Evolutionary conservation across 1,140 invertebrate genomes (phyloP), one percentile per base, ranked within the genome.

Genomic region (Pseudobourletiella spinata): DNA sequence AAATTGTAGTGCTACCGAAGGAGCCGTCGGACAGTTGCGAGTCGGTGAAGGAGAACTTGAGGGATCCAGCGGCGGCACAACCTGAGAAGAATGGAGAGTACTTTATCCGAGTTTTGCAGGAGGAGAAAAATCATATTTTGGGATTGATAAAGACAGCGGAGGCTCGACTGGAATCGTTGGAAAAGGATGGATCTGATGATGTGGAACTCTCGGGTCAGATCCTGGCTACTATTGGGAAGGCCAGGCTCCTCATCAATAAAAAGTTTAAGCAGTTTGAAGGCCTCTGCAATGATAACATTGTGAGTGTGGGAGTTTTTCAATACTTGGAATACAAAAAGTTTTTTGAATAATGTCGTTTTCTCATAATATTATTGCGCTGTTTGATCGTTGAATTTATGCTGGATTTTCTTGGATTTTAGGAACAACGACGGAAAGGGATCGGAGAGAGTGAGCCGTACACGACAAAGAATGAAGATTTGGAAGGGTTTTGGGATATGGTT

Each of bases 401-500:
- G 6, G 62, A 8, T 59, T 50, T 24, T 51, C 28, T 65, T 60
- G 18, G 35, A 39, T 39, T 39, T 8, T 35, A 84, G 77, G 84
- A 83, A 73, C 82, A 65, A 67, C 29, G 83, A 76, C 84, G 82
- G 73, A 82, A 65, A 32, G 65, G 63, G 24, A 51, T 58, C 18
- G 16, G 52, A 30, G 30, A 22, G 22, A 84, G 84, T 52, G 90
- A 92, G 72, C 84, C 84, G 63, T 93, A 92, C 74, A 87, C 87
- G 35, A 94, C 91, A 2, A 94, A 89, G 3, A 78, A 82, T 70
- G 85, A 89, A 70, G 94, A 97, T 76, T 78, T 96, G 57, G 88
- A 88, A 70, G 94, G 94, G 18, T 96, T 96, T 77, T 97, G 93
- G 93, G 94, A 96, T 75, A 94, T 97, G 90, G 89, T 97, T 6